Conservation (phyloP, 2,888 invertebrate species). For the Leucania comma region DNA sequence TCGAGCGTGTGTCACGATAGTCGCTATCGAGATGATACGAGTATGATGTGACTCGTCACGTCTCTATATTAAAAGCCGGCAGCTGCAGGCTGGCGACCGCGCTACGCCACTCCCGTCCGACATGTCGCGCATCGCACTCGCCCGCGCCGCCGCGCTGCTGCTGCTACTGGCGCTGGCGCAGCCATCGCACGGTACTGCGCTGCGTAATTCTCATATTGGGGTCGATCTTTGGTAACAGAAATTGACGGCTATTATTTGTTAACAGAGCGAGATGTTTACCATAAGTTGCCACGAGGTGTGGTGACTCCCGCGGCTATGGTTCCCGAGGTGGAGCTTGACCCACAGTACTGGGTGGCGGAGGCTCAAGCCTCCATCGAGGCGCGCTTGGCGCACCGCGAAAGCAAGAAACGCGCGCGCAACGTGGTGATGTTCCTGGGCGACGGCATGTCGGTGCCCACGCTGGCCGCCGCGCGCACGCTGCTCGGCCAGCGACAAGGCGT, state of each 20-base stretch:
- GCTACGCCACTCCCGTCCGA: constrained; percentile 8
- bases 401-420: constrained; percentile 82
- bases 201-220: background rate
- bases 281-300: constrained; percentile 20
- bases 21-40: constrained; percentile 31
- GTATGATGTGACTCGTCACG: background rate
- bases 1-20: constrained; percentile 9
- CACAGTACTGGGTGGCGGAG: constrained; percentile 85
- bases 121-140: constrained; percentile 21
- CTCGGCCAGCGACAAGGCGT: constrained; percentile 90
- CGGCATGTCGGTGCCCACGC: constrained; percentile 94
- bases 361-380: constrained; percentile 82
- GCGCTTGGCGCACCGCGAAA: constrained; percentile 64
- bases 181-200: constrained; percentile 36
- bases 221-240: background rate
- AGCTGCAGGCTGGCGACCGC: background rate
- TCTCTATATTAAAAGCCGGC: constrained; percentile 9
- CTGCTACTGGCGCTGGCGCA: constrained; percentile 29
- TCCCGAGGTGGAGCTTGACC: constrained; percentile 58
- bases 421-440: constrained; percentile 94
- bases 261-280: constrained; percentile 60
- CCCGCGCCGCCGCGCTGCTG: background rate
- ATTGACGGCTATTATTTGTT: constrained; percentile 12
- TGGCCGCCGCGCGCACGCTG: constrained; percentile 92
- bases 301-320: background rate